Conservation (phyloP, 1,140 invertebrate species). For the Drosophila carrolli region DNA sequence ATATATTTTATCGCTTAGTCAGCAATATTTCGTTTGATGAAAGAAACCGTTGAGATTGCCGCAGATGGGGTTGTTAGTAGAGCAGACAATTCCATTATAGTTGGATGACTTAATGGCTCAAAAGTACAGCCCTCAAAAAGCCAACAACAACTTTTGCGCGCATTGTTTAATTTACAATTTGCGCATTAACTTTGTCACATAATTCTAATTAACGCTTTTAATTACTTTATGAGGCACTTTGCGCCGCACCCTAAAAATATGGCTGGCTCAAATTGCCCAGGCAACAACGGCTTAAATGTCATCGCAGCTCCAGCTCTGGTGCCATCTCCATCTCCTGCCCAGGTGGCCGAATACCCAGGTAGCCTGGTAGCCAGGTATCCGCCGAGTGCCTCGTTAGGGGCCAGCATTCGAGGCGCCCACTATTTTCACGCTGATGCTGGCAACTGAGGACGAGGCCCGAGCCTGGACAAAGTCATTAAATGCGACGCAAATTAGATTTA, state of each 20-base stretch:
- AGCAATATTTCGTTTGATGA: constrained; percentile 42
- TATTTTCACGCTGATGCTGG: constrained; percentile 61
- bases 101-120: constrained; percentile 19
- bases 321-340: constrained; percentile 9
- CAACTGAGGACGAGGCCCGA: constrained; percentile 29
- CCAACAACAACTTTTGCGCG: constrained; percentile 33
- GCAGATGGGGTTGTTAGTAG: constrained; percentile 19
- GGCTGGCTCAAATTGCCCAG: constrained; percentile 73
- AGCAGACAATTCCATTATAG: neutral
- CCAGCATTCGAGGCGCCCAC: constrained; percentile 46
- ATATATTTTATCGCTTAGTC: constrained; percentile 45
- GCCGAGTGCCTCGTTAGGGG: constrained; percentile 72
- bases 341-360: constrained; percentile 23
- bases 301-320: constrained; percentile 21
- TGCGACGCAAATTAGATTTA: constrained; percentile 84
- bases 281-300: constrained; percentile 76
- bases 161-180: constrained; percentile 83
- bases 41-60: constrained; percentile 2
- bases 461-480: constrained; percentile 83
- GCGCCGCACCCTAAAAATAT: constrained; percentile 78
- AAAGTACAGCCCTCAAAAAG: constrained; percentile 17
- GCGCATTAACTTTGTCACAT: constrained; percentile 82
- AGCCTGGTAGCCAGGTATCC: constrained; percentile 19
- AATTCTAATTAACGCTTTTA: constrained; percentile 83
- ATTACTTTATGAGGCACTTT: constrained; percentile 82